These are phyloP conservation scores for Sebastes iracundus DNA, from an alignment of 2,797 vertebrate genomes.

Conservation along the genomic window DNA sequence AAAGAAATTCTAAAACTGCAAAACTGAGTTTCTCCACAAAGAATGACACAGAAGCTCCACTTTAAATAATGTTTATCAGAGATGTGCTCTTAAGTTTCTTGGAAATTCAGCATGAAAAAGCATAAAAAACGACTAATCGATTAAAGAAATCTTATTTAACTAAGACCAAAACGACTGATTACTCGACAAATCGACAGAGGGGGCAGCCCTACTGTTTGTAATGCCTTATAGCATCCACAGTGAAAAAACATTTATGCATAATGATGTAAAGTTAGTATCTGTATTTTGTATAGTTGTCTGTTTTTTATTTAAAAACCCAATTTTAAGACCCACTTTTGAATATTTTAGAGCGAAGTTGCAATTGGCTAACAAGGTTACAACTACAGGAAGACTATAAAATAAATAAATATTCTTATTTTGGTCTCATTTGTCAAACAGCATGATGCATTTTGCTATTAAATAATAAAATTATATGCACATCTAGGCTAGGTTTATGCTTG, in stretches of 20 bases:
- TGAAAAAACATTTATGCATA: not conserved
- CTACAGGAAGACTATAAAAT: not conserved
- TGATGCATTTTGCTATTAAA: conserved; percentile 6
- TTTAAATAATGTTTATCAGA: no score
- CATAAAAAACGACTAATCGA: no score
- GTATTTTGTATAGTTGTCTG: not conserved
- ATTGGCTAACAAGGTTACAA: conserved; percentile 6
- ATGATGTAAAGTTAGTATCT: not conserved
- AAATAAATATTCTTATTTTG: conserved; percentile 7
- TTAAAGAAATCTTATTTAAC: no score
- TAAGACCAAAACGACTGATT: no score
- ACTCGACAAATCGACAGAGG: no score
- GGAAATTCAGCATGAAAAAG: no score
- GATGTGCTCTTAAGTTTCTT: no score
- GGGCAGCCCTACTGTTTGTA: not conserved
- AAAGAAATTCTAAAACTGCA: no score
- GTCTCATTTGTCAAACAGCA: conserved; percentile 10
- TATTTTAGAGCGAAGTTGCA: not conserved
- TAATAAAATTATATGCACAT: conserved; percentile 4
- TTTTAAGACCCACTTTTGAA: not conserved
- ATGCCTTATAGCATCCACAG: not conserved
- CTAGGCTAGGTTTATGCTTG: not conserved
- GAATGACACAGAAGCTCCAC: no score
- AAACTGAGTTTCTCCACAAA: no score
- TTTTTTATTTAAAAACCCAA: not conserved